Evolutionary conservation across 1,140 invertebrate genomes (phyloP).

Genomic region (Penaeus chinensis): DNA sequence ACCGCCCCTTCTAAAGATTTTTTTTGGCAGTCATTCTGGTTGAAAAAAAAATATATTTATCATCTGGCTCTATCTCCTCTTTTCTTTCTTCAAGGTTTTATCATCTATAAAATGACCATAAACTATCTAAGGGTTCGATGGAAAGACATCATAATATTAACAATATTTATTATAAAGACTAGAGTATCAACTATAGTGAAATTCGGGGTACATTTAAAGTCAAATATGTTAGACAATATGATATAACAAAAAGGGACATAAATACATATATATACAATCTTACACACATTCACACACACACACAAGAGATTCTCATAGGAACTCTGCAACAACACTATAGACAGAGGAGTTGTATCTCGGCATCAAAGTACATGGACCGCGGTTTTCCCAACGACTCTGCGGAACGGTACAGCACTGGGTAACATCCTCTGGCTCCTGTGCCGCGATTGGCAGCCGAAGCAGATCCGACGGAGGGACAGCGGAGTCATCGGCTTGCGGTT

Average conservation of each 20-base stretch:
- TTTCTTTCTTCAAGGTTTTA: too few relatives aligned
- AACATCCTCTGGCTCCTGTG: background rate
- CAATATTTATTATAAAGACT: slow-evolving; percentile 54
- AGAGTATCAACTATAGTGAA: slow-evolving; percentile 48
- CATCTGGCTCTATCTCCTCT: too few relatives aligned
- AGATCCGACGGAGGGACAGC: too few relatives aligned
- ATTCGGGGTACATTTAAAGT: slow-evolving; percentile 22
- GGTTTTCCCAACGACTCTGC: background rate
- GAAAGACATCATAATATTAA: slow-evolving; percentile 24
- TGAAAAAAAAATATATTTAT: too few relatives aligned
- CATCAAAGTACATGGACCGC: too few relatives aligned
- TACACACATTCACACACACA: slow-evolving; percentile 9
- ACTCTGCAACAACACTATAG: slow-evolving; percentile 2
- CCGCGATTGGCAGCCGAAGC: background rate
- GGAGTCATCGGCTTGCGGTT: too few relatives aligned
- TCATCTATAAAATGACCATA: background rate
- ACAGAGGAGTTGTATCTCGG: too few relatives aligned
- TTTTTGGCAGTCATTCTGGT: too few relatives aligned
- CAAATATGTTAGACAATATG: slow-evolving; percentile 17
- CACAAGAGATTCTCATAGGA: slow-evolving; percentile 7
- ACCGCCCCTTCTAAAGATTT: too few relatives aligned
- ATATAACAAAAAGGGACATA: slow-evolving; percentile 28
- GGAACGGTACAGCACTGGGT: background rate
- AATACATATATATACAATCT: slow-evolving; percentile 26
- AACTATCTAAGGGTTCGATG: slow-evolving; percentile 2